phyloP scores from a whole-genome alignment of 2,113 vertebrate species.

The Percopsis transmontana region DNA sequence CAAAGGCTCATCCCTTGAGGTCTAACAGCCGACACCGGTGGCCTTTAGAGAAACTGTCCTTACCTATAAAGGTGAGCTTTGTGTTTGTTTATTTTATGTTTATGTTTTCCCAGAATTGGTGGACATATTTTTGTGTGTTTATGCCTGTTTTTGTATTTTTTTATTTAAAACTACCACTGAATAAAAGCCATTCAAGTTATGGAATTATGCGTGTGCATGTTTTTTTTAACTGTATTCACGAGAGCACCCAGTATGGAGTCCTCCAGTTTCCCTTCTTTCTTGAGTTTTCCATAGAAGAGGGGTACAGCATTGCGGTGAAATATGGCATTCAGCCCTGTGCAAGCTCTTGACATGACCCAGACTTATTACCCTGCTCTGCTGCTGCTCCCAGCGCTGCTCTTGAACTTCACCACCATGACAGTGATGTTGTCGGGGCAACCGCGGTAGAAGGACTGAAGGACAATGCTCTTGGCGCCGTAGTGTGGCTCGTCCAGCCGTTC shows the following conservation, averaged over 20 bases:
- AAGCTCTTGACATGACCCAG: conserved; percentile 1
- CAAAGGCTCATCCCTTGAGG: no score
- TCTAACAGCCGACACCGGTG: no score
- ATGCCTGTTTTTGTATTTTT: conserved; percentile 27
- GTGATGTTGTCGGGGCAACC: conserved; percentile 99
- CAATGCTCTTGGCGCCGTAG: conserved; percentile 97
- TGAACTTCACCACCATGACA: conserved; percentile 99
- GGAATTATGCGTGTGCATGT: no score
- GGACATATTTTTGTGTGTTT: not conserved
- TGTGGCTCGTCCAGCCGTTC: conserved; percentile 96
- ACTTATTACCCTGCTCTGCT: conserved; percentile 82
- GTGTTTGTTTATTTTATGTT: conserved; percentile 5
- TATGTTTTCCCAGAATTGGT: not conserved
- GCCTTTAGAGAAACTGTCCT: conserved; percentile 24
- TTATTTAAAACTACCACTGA: no score
- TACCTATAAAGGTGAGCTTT: conserved; percentile 2
- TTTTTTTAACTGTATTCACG: no score
- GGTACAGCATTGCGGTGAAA: no score
- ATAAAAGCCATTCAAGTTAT: not conserved
- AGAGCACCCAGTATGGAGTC: no score
- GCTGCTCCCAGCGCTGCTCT: conserved; percentile 78
- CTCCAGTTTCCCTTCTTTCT: no score
- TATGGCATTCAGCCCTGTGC: not conserved
- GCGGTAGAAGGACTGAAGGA: conserved; percentile 97
- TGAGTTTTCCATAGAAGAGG: no score